Evolutionary conservation across 2,797 vertebrate genomes (phyloP).

Genomic region (Allobates femoralis): DNA sequence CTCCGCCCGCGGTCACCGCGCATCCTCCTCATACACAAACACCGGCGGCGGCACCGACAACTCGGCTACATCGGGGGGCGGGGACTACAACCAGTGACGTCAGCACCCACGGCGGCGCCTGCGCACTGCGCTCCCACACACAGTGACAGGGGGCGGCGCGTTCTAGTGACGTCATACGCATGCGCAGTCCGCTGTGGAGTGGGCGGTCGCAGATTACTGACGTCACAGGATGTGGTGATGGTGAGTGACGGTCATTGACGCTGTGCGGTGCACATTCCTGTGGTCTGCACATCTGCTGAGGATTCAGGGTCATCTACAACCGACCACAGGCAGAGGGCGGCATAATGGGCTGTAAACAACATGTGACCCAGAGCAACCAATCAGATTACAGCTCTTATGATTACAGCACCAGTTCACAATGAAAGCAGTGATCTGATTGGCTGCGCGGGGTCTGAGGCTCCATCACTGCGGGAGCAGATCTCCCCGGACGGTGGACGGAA

Average conservation of each 20-base stretch:
- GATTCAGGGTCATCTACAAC: background rate
- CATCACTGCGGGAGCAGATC: too few relatives aligned
- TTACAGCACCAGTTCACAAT: background rate
- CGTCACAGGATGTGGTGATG: background rate
- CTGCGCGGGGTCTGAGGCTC: too few relatives aligned
- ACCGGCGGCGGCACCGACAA: constrained; percentile 46
- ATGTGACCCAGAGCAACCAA: background rate
- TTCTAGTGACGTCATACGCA: background rate
- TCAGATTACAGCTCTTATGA: background rate
- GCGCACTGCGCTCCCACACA: background rate
- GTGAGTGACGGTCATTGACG: background rate
- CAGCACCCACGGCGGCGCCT: background rate
- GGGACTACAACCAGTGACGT: background rate
- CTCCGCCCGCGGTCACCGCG: constrained; percentile 27
- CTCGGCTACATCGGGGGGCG: background rate
- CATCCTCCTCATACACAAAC: constrained; percentile 29
- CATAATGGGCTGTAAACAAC: background rate
- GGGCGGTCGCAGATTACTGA: constrained; percentile 4
- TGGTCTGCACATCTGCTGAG: background rate
- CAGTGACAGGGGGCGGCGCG: too few relatives aligned
- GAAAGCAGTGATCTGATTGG: background rate
- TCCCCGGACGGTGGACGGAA: too few relatives aligned
- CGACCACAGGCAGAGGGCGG: background rate
- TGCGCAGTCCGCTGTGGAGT: background rate
- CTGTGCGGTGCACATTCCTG: background rate